These are phyloP conservation scores for Aleiodes leptofemur DNA, from an alignment of 2,888 invertebrate species.

Conservation along the genomic window DNA sequence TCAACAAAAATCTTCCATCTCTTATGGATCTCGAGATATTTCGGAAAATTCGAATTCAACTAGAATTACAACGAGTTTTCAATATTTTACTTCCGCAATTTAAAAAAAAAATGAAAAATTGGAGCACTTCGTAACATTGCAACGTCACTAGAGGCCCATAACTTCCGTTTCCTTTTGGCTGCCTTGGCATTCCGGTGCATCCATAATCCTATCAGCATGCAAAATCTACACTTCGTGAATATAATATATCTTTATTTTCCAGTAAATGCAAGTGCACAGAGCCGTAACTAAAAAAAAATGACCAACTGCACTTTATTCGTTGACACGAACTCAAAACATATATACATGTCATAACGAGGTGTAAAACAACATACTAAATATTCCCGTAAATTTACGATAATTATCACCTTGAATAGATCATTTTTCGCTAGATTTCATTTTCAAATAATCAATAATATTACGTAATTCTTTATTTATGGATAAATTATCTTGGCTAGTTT, in stretches of 20 bases:
- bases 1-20: background rate
- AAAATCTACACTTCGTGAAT: conserved; percentile 52
- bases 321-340: conserved; percentile 11
- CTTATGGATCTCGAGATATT: no score
- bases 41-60: no score
- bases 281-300: conserved; percentile 48
- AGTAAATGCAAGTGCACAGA: conserved; percentile 41
- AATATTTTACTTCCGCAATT: conserved; percentile 3
- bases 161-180: conserved; percentile 58
- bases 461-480: conserved; percentile 18
- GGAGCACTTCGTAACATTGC: conserved; percentile 38
- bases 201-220: conserved; percentile 55
- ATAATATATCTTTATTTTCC: conserved; percentile 49
- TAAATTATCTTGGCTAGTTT: conserved; percentile 22
- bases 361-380: conserved; percentile 1
- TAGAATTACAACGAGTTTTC: background rate
- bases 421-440: conserved; percentile 2
- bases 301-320: conserved; percentile 32
- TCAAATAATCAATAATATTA: background rate
- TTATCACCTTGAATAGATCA: conserved; percentile 4
- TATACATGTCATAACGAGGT: background rate
- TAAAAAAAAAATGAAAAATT: conserved; percentile 41
- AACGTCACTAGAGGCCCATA: conserved; percentile 52
- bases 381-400: conserved; percentile 4
- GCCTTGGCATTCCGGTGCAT: conserved; percentile 58